phyloP scores from a whole-genome alignment of 2,113 vertebrate species.

The Paedocypris sp. region DNA sequence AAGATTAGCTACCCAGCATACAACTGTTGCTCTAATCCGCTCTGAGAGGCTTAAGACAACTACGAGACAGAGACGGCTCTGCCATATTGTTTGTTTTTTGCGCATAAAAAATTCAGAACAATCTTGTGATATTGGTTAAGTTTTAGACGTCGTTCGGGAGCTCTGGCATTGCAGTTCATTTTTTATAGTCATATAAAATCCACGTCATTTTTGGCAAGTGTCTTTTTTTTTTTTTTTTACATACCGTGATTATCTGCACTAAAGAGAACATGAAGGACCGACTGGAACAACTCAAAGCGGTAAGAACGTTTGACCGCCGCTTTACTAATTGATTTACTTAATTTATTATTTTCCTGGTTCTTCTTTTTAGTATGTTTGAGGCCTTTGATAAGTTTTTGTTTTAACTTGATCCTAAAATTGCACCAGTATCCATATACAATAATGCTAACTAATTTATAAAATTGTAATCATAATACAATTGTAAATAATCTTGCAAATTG shows the following conservation, averaged over 20 bases:
- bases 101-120: not conserved
- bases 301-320: conserved; percentile 41
- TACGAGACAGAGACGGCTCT: conserved; percentile 36
- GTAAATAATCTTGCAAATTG: too few species aligned
- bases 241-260: not conserved
- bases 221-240: not conserved
- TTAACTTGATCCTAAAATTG: too few species aligned
- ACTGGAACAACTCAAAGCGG: conserved; percentile 84
- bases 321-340: not conserved
- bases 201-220: not conserved
- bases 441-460: too few species aligned
- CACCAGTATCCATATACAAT: too few species aligned
- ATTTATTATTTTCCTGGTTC: too few species aligned
- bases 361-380: too few species aligned
- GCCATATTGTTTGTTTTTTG: conserved; percentile 36
- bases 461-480: too few species aligned
- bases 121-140: not conserved
- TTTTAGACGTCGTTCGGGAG: too few species aligned
- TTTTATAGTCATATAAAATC: not conserved
- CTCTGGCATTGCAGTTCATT: not conserved
- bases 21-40: conserved; percentile 56
- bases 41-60: conserved; percentile 59
- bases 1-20: conserved; percentile 36
- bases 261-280: conserved; percentile 79
- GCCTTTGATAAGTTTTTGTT: too few species aligned